phyloP scores from a whole-genome alignment of 2,888 invertebrate genomes.

The Morpho achilles region DNA sequence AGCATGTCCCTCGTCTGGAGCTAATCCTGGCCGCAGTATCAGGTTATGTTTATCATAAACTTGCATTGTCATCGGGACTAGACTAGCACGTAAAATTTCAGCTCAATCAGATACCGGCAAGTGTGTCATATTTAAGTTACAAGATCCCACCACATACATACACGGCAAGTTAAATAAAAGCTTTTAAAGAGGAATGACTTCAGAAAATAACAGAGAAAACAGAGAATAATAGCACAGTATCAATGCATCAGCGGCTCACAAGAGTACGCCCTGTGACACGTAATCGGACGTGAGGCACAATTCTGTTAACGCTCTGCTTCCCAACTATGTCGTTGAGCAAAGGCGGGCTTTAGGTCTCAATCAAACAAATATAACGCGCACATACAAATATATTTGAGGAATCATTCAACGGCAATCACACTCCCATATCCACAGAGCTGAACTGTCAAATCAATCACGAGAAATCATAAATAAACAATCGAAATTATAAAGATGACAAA shows the following conservation, averaged over 20 bases:
- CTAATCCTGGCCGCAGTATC: too few relatives aligned
- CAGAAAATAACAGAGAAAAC: too few relatives aligned
- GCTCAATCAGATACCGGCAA: too few relatives aligned
- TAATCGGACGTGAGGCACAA: slow-evolving; percentile 22
- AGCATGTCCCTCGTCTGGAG: too few relatives aligned
- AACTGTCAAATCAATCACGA: neutral
- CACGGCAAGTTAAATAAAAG: too few relatives aligned
- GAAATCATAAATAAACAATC: neutral
- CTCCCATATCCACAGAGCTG: neutral
- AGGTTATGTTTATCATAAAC: too few relatives aligned
- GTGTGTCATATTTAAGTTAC: too few relatives aligned
- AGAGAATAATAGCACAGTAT: neutral
- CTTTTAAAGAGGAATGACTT: too few relatives aligned
- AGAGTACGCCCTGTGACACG: slow-evolving; percentile 14
- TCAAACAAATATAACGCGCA: slow-evolving; percentile 6
- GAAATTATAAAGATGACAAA: neutral
- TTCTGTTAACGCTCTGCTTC: slow-evolving; percentile 24
- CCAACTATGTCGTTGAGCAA: slow-evolving; percentile 17
- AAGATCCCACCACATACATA: too few relatives aligned
- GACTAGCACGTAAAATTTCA: too few relatives aligned
- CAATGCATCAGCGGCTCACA: slow-evolving; percentile 12
- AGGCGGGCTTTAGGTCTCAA: slow-evolving; percentile 13
- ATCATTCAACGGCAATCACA: neutral
- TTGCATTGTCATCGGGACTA: too few relatives aligned
- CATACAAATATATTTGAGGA: neutral